Conservation (phyloP, 2,797 vertebrate species). For the Vultur gryphus region DNA sequence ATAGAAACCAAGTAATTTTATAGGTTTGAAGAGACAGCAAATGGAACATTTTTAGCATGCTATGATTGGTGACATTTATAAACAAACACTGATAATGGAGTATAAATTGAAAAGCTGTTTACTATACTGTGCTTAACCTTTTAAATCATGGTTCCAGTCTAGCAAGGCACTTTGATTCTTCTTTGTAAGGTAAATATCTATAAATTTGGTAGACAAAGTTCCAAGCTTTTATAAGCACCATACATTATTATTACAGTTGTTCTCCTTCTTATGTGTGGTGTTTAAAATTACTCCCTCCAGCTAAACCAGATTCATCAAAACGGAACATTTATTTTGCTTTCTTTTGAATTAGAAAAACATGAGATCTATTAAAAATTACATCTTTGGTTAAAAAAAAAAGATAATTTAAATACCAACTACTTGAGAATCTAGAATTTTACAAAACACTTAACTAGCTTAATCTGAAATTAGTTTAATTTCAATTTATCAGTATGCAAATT, state of each 20-base stretch:
- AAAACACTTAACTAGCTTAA: not conserved
- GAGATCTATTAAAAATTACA: not conserved
- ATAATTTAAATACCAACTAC: not conserved
- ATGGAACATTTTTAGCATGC: not conserved
- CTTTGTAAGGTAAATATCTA: not conserved
- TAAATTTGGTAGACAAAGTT: not conserved
- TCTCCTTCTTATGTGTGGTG: not conserved
- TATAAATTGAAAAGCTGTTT: constrained; percentile 31
- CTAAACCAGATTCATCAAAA: not conserved
- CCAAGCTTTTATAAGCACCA: not conserved
- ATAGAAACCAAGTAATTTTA: not conserved
- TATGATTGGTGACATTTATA: constrained; percentile 13
- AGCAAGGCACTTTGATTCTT: constrained; percentile 17
- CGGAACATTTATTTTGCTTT: not conserved
- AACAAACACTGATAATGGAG: constrained; percentile 22
- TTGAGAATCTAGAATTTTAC: not conserved
- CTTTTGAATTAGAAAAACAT: not conserved
- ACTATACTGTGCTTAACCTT: not conserved
- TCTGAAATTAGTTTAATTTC: not conserved
- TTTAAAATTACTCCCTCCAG: not conserved
- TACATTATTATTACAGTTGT: not conserved
- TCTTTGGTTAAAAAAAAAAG: not conserved
- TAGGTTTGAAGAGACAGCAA: not conserved
- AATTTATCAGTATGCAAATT: not conserved
- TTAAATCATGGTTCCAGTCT: not conserved